Conservation (phyloP, 2,888 invertebrate species). For the Ormyrus rosae region DNA sequence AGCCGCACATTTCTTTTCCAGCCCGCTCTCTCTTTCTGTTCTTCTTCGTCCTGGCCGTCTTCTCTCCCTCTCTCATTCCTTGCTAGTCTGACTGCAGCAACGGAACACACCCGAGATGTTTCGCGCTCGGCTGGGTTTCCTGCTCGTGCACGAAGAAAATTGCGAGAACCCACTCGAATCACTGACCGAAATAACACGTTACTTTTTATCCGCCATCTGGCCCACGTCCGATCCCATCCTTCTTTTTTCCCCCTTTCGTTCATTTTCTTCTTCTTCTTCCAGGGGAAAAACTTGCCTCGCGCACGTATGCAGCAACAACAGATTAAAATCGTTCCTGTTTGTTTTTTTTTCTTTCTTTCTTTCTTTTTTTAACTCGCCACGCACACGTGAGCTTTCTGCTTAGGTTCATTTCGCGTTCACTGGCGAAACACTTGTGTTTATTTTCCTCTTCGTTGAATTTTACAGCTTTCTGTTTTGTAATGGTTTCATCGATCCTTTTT, state of each 20-base stretch:
- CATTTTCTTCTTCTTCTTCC: background rate
- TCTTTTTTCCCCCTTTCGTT: background rate
- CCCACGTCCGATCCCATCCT: conserved; percentile 3
- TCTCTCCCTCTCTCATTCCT: background rate
- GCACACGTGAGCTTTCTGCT: too few species aligned
- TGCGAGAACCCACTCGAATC: conserved; percentile 54
- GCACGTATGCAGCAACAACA: too few species aligned
- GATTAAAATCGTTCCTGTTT: too few species aligned
- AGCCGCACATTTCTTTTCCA: too few species aligned
- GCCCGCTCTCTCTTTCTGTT: background rate
- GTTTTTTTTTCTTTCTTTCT: too few species aligned
- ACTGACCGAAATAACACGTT: conserved; percentile 53
- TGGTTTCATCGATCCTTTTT: too few species aligned
- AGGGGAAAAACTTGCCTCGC: too few species aligned
- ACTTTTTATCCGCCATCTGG: conserved; percentile 40
- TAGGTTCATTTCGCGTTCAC: too few species aligned
- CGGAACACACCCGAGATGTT: conserved; percentile 35
- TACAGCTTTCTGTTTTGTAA: too few species aligned
- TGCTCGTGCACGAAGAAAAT: conserved; percentile 53
- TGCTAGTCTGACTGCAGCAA: background rate
- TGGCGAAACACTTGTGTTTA: too few species aligned
- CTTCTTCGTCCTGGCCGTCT: background rate
- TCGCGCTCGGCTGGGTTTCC: conserved; percentile 41
- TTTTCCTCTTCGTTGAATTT: too few species aligned
- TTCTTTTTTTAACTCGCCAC: too few species aligned